Conservation (phyloP, 2,888 invertebrate genomes). For the Chrysina gloriosa region DNA sequence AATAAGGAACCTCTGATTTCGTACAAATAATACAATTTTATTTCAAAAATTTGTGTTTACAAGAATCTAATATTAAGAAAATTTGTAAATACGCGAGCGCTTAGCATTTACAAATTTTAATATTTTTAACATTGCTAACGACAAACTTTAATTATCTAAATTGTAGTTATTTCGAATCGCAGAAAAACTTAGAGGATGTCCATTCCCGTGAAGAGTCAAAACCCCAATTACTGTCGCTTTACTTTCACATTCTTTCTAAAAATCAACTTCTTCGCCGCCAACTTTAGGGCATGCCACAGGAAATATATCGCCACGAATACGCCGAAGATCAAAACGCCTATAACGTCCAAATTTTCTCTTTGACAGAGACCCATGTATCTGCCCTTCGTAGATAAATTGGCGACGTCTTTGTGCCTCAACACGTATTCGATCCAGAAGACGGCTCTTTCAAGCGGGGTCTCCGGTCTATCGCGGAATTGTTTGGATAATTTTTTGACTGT, state of each 20-base stretch:
- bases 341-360: conserved; percentile 44
- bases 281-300: background rate
- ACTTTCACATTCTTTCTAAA: background rate
- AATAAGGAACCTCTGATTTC: too few relatives aligned
- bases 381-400: conserved; percentile 44
- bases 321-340: conserved; percentile 8
- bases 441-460: conserved; percentile 47
- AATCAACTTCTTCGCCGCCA: background rate
- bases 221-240: background rate
- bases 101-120: too few relatives aligned
- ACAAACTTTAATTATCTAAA: too few relatives aligned
- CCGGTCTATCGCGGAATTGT: conserved; percentile 46
- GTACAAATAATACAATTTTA: too few relatives aligned
- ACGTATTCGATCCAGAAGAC: conserved; percentile 51
- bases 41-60: too few relatives aligned
- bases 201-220: background rate
- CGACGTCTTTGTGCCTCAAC: conserved; percentile 45
- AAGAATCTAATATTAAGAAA: too few relatives aligned
- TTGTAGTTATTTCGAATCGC: background rate
- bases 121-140: too few relatives aligned
- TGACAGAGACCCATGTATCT: conserved; percentile 44
- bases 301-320: background rate
- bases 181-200: background rate
- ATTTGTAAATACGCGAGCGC: too few relatives aligned
- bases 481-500: conserved; percentile 47